phyloP scores from a whole-genome alignment of 2,888 invertebrate species.

The Gibbula magus region DNA sequence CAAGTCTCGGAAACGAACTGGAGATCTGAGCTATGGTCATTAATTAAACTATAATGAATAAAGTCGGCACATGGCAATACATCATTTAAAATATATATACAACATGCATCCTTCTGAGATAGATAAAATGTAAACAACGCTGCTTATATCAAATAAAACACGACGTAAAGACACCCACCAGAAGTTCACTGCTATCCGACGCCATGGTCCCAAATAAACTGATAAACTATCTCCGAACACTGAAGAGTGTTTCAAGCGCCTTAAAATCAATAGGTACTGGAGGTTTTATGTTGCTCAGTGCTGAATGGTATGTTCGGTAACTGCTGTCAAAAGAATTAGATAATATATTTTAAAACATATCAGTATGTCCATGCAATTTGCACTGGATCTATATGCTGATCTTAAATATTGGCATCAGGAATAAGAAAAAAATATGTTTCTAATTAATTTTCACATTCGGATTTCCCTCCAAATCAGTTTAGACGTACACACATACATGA shows the following conservation, averaged over 20 bases:
- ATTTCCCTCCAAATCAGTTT: too few species aligned
- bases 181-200: conserved; percentile 9
- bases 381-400: too few species aligned
- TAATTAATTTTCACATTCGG: too few species aligned
- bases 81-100: not conserved
- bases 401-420: too few species aligned
- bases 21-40: not conserved
- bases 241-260: not conserved
- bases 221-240: not conserved
- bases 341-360: too few species aligned
- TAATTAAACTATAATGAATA: not conserved
- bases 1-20: not conserved
- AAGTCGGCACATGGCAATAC: not conserved
- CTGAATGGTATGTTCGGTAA: too few species aligned
- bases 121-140: not conserved
- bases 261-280: not conserved
- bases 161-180: not conserved
- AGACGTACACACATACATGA: too few species aligned
- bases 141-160: not conserved
- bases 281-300: too few species aligned
- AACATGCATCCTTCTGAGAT: not conserved
- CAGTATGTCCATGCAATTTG: too few species aligned
- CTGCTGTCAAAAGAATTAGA: too few species aligned
- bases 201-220: conserved; percentile 3
- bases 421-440: too few species aligned